These are phyloP conservation scores for Electrona antarctica DNA, from an alignment of 2,113 vertebrate species.

Conservation along the genomic window DNA sequence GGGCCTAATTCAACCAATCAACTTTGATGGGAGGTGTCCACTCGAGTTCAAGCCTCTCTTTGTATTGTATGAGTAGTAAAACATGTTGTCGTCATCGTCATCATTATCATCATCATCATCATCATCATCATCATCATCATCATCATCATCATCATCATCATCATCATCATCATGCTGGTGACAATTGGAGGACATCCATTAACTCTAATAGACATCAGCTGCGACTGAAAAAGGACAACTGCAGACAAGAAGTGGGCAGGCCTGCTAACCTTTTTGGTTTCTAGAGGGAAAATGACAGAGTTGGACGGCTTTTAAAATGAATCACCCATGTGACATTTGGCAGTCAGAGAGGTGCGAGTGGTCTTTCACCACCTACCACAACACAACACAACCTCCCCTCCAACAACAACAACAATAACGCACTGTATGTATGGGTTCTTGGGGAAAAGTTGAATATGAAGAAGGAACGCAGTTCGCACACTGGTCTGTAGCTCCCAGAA, in stretches of 20 bases:
- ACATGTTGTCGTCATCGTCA: too few species aligned
- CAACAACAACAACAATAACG: neutral
- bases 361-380: slow-evolving; percentile 39
- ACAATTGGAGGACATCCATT: slow-evolving; percentile 46
- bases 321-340: slow-evolving; percentile 66
- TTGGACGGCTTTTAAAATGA: slow-evolving; percentile 57
- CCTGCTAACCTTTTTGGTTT: slow-evolving; percentile 70
- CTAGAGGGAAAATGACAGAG: slow-evolving; percentile 62
- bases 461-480: slow-evolving; percentile 1
- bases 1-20: too few species aligned
- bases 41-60: too few species aligned
- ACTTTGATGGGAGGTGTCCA: too few species aligned
- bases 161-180: slow-evolving; percentile 22
- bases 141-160: neutral
- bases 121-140: slow-evolving; percentile 24
- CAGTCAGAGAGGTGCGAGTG: slow-evolving; percentile 51
- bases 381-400: neutral
- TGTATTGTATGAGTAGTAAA: too few species aligned
- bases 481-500: too few species aligned
- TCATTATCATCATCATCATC: neutral
- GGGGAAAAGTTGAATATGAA: neutral
- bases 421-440: too few species aligned
- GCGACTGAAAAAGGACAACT: slow-evolving; percentile 37
- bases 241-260: slow-evolving; percentile 66
- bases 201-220: slow-evolving; percentile 55